A percentile compares a stretch with the other conserved stretches of the same genome.
phyloP scores from a whole-genome alignment of 2,113 vertebrate species.

The Raja brachyura region DNA sequence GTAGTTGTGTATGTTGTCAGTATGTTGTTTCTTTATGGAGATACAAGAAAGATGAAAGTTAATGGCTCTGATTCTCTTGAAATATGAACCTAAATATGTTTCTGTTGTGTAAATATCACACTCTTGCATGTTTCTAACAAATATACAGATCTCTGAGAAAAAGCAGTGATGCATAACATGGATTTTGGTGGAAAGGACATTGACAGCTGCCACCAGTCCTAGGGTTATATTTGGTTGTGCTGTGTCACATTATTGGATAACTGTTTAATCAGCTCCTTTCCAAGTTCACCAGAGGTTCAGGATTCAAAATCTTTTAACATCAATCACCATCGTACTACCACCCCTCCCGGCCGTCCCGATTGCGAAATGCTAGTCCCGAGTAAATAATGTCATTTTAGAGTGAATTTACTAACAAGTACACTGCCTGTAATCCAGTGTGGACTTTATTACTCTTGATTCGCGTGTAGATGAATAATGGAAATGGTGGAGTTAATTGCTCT shows the following conservation, averaged over 20 bases:
- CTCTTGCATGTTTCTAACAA: neutral
- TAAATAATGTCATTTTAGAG: neutral
- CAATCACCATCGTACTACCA: no score
- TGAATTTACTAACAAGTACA: neutral
- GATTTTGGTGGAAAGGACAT: neutral
- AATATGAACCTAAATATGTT: constrained; percentile 4
- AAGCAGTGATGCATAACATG: neutral
- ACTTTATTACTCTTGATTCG: neutral
- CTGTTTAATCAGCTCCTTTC: neutral
- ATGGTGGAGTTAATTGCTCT: neutral
- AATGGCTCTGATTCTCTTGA: neutral
- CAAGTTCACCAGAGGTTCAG: constrained; percentile 18
- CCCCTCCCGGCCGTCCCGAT: neutral
- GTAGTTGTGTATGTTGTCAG: neutral
- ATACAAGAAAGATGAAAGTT: neutral
- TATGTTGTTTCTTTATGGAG: neutral
- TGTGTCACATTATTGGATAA: neutral
- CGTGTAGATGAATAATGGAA: neutral
- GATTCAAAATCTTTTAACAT: neutral
- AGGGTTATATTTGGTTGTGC: neutral
- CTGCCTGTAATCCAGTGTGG: neutral
- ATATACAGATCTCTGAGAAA: neutral
- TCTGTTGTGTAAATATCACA: neutral
- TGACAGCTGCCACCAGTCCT: neutral
- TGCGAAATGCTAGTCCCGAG: neutral